Base-by-base conservation (phyloP, 2,888 invertebrate species). In the Tenthredo distinguenda region DNA sequence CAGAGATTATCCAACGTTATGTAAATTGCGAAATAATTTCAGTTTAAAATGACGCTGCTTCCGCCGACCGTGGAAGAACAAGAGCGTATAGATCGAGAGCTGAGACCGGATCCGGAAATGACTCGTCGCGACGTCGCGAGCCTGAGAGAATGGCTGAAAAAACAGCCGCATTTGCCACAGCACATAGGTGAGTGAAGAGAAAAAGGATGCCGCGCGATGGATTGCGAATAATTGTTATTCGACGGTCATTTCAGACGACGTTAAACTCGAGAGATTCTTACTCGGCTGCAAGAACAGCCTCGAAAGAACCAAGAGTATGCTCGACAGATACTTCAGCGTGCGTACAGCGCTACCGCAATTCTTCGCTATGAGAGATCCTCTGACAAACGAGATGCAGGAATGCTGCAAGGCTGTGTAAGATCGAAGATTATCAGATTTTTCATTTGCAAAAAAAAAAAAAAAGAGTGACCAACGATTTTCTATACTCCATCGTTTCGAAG, bases 221-320 rank as follows among this genome's bases (percentile, higher is more conserved):
- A 34, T 37, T 40, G 15, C 26, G n/a, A 55, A 62, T 15, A 37
- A 77, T 55, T n/a, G n/a, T n/a, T 15, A 10, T 50, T 26, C 10
- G 5, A 26, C 12, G n/a, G 10, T 10, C 12, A 55, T 88, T 87
- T 2, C 88, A 93, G 94, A 93, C 76, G 93, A 93, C 21, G 87
- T 84, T 5, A 91, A 92, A 86, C 87, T 94, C 77, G 93, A 92
- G 79, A 90, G 91, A 65, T 94, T 94, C 86, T 88, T 94, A 37
- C 93, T 92, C 79, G 92, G 93, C 3, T 94, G 94, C 87, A 94
- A 94, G 87, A 93, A 93, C 87, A 93, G 92, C 86, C 86, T 93
- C 15, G 94, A 94, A 84, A 89, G 92, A 84, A 93, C 93, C 84
- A 94, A 94, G 88, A 87, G 88, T 79, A 92, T 93, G 84, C 87